phyloP scores from a whole-genome alignment of 1,140 invertebrate species.

The Anastrepha obliqua region DNA sequence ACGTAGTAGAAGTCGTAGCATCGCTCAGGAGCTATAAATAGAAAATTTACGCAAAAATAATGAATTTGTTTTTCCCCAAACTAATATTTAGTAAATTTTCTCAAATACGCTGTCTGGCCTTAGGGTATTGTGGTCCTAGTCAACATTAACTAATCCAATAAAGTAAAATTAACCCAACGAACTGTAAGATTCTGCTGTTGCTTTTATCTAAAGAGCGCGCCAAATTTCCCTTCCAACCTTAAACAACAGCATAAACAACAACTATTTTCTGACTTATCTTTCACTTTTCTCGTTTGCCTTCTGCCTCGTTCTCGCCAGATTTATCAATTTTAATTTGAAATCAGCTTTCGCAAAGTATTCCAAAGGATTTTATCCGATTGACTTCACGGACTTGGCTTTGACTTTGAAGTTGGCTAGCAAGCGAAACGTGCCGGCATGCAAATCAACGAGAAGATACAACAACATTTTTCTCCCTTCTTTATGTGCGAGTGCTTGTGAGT shows the following conservation, averaged over 20 bases:
- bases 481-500: neutral
- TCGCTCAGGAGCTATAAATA: too few relatives aligned
- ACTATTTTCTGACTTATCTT: neutral
- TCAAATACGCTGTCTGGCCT: too few relatives aligned
- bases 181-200: too few relatives aligned
- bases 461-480: neutral
- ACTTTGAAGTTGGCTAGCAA: neutral
- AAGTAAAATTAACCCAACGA: too few relatives aligned
- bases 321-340: constrained; percentile 17
- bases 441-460: neutral
- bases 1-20: too few relatives aligned
- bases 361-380: constrained; percentile 36
- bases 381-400: constrained; percentile 15
- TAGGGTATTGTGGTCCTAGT: too few relatives aligned
- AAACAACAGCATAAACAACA: neutral
- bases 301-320: neutral
- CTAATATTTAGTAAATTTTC: too few relatives aligned
- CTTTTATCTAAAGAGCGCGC: too few relatives aligned
- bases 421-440: neutral
- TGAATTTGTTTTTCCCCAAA: too few relatives aligned
- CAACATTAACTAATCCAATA: too few relatives aligned
- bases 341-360: constrained; percentile 10
- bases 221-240: too few relatives aligned
- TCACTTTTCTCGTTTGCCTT: neutral
- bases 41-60: too few relatives aligned